phyloP scores from a whole-genome alignment of 2,113 vertebrate species.

The Melanocharis versteri region DNA sequence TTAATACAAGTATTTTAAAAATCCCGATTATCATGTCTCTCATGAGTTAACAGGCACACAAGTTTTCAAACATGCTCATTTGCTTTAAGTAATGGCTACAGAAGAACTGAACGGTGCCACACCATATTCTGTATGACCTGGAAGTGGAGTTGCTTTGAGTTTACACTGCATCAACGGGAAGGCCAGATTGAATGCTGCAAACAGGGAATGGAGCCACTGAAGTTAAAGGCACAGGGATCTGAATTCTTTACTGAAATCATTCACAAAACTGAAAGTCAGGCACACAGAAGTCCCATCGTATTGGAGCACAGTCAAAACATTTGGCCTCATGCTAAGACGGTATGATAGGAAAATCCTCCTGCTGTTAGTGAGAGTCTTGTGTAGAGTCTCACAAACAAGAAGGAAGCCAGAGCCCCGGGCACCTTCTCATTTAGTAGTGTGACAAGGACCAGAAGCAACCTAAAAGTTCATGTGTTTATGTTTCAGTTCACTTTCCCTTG shows the following conservation, averaged over 20 bases:
- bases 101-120: rapidly evolving
- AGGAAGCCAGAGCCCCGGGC: neutral
- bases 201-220: neutral
- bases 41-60: neutral
- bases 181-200: neutral
- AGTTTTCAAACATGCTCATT: neutral
- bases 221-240: neutral
- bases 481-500: neutral
- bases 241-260: neutral
- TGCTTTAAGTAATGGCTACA: neutral
- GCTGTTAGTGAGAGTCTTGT: neutral
- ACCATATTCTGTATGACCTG: rapidly evolving
- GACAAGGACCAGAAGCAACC: neutral
- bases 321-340: neutral
- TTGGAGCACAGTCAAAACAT: neutral
- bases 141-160: neutral
- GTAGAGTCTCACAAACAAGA: neutral
- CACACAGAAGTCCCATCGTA: neutral
- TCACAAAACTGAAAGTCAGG: neutral
- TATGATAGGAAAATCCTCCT: neutral
- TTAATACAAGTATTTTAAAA: neutral
- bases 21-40: neutral
- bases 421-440: neutral
- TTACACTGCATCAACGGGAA: neutral
- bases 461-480: neutral